Base-by-base conservation (phyloP, 1,140 invertebrate species). In the Uloborus diversus region DNA sequence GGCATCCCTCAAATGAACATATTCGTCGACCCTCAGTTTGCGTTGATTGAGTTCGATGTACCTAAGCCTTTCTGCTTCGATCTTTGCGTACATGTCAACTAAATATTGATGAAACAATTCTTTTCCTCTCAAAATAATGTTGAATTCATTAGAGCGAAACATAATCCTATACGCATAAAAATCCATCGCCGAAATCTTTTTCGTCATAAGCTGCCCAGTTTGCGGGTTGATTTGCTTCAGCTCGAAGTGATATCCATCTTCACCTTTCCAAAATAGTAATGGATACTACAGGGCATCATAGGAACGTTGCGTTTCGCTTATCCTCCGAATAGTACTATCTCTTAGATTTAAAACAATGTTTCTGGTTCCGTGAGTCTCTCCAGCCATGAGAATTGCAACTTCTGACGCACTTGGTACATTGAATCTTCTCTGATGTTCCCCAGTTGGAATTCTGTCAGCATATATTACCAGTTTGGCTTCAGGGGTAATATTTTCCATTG, bases 341-440 rank as follows among this genome's bases (percentile, higher is more conserved):
- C n/a, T n/a, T n/a, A n/a, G n/a, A n/a, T 79, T 62, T 20, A 82
- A 14, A 32, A 82, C 71, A 76, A 83, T 82, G 64, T 82, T 68
- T 68, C 81, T 28, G 17, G 7, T 14, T 47, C 57, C 13, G 28
- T 61, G 62, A 5, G 80, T 11, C 47, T 80, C 35, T 32, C 30
- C 59, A 5, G 33, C 59, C 4, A 32, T 62, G n/a, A 83, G 61
- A 51, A 81, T 61, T 25, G 69, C 82, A 20, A 80, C 81, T 73
- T 81, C 82, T 27, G 65, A 27, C 20, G 76, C 37, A 47, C 57
- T 64, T 62, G 76, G 81, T 23, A 76, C 68, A 82, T 89, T n/a
- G 75, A 61, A 84, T 64, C 51, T 42, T 69, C 87, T 70, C 69
- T 66, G 80, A 79, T 90, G 88, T 84, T 88, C 78, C 28, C 84